A percentile compares a stretch with the other conserved stretches of the same genome.
Evolutionary conservation across 2,113 vertebrate genomes (phyloP).

Genomic region (Bucco capensis): DNA sequence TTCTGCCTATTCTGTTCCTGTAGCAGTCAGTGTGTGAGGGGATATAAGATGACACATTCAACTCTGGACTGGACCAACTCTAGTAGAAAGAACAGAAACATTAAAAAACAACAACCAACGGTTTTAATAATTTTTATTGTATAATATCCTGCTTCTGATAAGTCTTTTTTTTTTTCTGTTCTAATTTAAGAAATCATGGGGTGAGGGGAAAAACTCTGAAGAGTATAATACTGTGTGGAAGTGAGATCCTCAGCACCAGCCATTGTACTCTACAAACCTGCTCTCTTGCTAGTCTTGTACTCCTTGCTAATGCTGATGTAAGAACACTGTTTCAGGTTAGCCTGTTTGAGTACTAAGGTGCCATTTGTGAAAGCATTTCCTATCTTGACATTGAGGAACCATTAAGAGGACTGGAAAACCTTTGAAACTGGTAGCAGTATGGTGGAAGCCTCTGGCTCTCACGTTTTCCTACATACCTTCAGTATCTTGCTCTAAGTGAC

Average conservation of each 20-base stretch:
- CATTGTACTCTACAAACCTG: rapidly evolving
- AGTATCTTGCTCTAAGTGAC: not conserved
- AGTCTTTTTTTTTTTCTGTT: not conserved
- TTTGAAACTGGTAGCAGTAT: too few relatives aligned
- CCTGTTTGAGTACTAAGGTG: not conserved
- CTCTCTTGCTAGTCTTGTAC: not conserved
- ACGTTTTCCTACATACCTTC: not conserved
- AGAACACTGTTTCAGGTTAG: not conserved
- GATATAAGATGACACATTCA: not conserved
- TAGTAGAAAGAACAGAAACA: not conserved
- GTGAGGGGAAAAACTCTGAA: not conserved
- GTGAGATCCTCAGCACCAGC: not conserved
- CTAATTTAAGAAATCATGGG: not conserved
- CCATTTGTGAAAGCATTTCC: not conserved
- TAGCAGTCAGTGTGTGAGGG: not conserved
- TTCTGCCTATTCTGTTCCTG: not conserved
- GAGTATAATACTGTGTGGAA: not conserved
- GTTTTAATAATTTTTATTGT: not conserved
- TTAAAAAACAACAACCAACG: not conserved
- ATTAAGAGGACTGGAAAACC: too few relatives aligned
- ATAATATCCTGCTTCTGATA: not conserved
- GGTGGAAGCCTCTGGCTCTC: too few relatives aligned
- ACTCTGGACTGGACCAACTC: too few relatives aligned
- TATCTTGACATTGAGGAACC: not conserved
- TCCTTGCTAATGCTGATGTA: not conserved